Base-by-base conservation (phyloP, 2,888 invertebrate species). In the Digitonthophagus gazella region DNA sequence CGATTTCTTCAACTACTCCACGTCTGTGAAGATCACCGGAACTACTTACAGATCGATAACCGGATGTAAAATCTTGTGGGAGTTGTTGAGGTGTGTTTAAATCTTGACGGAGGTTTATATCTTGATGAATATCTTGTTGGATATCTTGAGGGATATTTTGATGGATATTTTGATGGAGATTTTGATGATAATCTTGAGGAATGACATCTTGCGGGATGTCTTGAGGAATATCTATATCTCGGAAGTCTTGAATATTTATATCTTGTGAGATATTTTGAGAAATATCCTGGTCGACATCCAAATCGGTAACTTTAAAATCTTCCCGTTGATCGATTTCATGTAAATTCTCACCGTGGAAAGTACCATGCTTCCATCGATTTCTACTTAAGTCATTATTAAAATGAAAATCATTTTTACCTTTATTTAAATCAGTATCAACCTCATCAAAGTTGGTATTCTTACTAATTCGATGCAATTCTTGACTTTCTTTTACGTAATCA, bases 1-100 rank as follows among this genome's bases (percentile, higher is more conserved):
- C 91, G 74, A 94, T 92, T 84, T 94, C 93, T 83, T 94, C 94
- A 77, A 95, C 87, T 2, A 93, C 90, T 0, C 90, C 90, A 65
- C 86, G 86, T 65, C 88, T 28, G 16, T 70, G 74, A n/a, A 74
- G 64, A 58, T 74, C 73, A 18, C 71, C 73, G 1, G 72, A 73
- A 64, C 74, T 75, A 4, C 73, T 71, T 56, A 65, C 55, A 2
- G 69, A 71, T 58, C 64, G 64, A 22, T 68, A 58, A 18, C 69
- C 65, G 6, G 20, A n/a, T 61, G 11, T 58, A 16, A 19, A 18
- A n/a, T 64, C 64, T 19, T 64, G 64, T 14, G 64, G 64, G 3
- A 44, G n/a, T n/a, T n/a, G n/a, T n/a, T n/a, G n/a, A n/a, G n/a
- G n/a, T n/a, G n/a, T 44, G 11, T 44, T 11, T 8, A 44, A 3